Evolutionary conservation across 2,888 invertebrate species (phyloP), one percentile per base, ranked within the genome.

Genomic region (Catocala fraxini): DNA sequence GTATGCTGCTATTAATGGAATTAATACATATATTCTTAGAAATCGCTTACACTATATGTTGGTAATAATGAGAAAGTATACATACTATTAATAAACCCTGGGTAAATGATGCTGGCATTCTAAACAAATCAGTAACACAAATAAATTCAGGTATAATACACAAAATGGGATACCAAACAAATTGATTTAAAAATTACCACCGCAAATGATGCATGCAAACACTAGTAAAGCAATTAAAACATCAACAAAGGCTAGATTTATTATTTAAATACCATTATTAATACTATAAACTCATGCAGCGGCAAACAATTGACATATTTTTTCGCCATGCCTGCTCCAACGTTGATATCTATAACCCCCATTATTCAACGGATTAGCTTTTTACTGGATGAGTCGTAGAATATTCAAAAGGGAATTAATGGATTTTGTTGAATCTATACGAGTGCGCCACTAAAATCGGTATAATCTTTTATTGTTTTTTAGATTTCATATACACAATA

Each of bases 301-400:
- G 70, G 71, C 77, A 80, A 86, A 89, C 88, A 90, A 87, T 89
- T 82, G 89, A 83, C 90, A 89, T 90, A 91, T 92, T 93, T 92
- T 92, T 89, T 83, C 84, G 80, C 77, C 81, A 84, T 74, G 91
- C 86, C 92, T 92, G 91, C 82, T 84, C 84, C 86, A 75, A 77
- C 85, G 86, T 83, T 89, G 92, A 92, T 92, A 93, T 91, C 91
- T 92, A 88, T 90, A 91, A 89, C 85, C 85, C 65, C 91, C 87
- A 92, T 93, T 93, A 92, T 93, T 92, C 92, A 88, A 75, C 72
- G 91, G 93, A 93, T 93, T 92, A 93, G 90, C 92, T 91, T 90
- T 92, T 90, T 90, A 86, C 87, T 83, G 89, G 86, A 91, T 90
- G 88, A 90, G 82, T 85, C 85, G 87, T 87, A 86, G 90, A 91